A percentile compares a stretch with the other conserved stretches of the same genome.
phyloP scores from a whole-genome alignment of 2,888 invertebrate species.

The Tetranychus piercei region DNA sequence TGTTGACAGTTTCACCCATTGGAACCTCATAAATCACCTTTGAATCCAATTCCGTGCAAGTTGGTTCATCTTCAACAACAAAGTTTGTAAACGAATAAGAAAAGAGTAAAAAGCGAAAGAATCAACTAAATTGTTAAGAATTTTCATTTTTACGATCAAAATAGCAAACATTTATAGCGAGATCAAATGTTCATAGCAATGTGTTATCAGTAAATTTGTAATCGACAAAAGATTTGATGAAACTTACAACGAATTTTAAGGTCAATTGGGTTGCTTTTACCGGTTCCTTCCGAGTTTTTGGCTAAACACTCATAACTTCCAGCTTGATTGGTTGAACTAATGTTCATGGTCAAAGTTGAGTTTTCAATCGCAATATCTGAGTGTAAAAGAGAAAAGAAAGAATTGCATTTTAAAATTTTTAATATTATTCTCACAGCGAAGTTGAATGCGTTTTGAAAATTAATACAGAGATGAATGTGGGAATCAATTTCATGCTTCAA shows the following conservation, averaged over 20 bases:
- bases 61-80: background rate
- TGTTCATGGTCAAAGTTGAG: background rate
- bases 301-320: slow-evolving; percentile 5
- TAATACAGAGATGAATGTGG: no score
- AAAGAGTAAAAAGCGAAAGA: background rate
- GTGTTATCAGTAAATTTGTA: no score
- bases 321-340: background rate
- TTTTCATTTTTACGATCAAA: no score
- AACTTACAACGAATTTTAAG: slow-evolving; percentile 2
- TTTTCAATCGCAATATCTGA: background rate
- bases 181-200: no score
- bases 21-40: slow-evolving; percentile 3
- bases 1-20: slow-evolving; percentile 7
- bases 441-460: no score
- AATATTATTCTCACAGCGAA: no score
- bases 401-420: no score
- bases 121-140: background rate
- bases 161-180: no score
- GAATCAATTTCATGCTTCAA: no score
- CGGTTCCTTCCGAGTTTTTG: background rate
- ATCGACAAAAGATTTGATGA: background rate
- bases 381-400: background rate
- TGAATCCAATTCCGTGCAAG: background rate
- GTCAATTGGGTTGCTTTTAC: background rate
- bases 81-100: background rate